phyloP scores from a whole-genome alignment of 2,113 vertebrate species.

The Cyanoderma ruficeps region DNA sequence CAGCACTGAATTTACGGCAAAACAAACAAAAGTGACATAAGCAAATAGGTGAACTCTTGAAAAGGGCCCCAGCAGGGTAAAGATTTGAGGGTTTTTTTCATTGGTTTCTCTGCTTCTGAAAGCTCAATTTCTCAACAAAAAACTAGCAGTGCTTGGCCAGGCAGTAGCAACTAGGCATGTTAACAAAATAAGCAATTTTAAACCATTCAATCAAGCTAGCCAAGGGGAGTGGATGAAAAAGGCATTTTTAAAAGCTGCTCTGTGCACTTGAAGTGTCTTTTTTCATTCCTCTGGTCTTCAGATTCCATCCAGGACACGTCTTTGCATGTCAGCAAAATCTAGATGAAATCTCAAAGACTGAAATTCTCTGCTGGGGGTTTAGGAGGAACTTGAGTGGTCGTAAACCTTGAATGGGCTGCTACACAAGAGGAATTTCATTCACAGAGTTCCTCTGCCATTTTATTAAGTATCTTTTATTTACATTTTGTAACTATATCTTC shows the following conservation, averaged over 20 bases:
- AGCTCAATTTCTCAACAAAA: background rate
- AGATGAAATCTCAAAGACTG: constrained; percentile 17
- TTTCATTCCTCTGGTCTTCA: constrained; percentile 29
- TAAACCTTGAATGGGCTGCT: constrained; percentile 44
- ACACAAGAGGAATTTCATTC: constrained; percentile 35
- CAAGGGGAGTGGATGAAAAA: constrained; percentile 31
- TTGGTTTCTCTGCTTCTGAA: constrained; percentile 7
- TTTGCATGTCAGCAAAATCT: constrained; percentile 25
- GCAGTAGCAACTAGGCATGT: background rate
- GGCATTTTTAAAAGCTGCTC: constrained; percentile 9
- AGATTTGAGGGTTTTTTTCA: background rate
- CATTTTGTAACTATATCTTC: constrained; percentile 12
- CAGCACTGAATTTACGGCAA: constrained; percentile 48
- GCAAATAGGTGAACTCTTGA: constrained; percentile 52
- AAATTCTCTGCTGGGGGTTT: constrained; percentile 21
- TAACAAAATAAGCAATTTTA: constrained; percentile 49
- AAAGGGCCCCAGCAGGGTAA: background rate
- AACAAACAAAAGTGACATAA: constrained; percentile 56
- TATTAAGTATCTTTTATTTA: constrained; percentile 41
- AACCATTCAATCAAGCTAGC: constrained; percentile 31
- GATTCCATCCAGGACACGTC: background rate
- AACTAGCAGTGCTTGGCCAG: background rate
- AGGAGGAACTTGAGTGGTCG: background rate
- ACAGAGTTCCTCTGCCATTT: background rate
- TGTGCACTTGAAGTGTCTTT: background rate